These are phyloP conservation scores for Mormyrus proboscirostris DNA, from an alignment of 2,797 vertebrate species.

Conservation along the genomic window DNA sequence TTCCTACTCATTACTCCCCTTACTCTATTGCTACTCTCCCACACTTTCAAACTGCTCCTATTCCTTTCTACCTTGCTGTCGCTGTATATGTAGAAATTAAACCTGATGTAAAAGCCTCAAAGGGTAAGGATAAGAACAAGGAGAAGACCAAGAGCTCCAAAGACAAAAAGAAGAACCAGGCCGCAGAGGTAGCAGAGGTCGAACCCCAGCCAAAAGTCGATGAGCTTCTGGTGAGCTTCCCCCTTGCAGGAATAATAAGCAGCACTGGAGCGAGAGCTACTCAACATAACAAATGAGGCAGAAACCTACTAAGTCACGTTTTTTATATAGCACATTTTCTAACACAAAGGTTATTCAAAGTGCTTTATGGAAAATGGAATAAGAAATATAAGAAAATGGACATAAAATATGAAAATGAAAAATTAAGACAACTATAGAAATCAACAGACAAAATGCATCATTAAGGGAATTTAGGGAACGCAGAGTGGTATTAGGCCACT, in stretches of 20 bases:
- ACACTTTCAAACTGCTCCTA: slow-evolving; percentile 9
- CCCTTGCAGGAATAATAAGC: background rate
- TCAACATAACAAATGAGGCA: background rate
- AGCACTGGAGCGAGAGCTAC: background rate
- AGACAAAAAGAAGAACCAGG: slow-evolving; percentile 68
- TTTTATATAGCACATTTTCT: background rate
- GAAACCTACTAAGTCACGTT: background rate
- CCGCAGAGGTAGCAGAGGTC: slow-evolving; percentile 64
- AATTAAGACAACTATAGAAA: background rate
- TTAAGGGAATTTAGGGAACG: background rate
- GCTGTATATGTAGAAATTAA: slow-evolving; percentile 60
- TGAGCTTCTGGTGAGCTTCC: slow-evolving; percentile 73
- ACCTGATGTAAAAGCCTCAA: slow-evolving; percentile 77
- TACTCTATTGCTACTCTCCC: background rate
- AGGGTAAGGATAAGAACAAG: slow-evolving; percentile 66
- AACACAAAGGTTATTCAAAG: background rate
- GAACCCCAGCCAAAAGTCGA: slow-evolving; percentile 76
- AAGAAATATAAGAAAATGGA: background rate
- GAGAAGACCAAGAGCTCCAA: slow-evolving; percentile 71
- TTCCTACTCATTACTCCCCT: background rate
- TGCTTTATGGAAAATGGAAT: background rate
- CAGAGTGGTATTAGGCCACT: background rate
- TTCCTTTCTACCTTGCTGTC: slow-evolving; percentile 25
- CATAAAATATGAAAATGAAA: background rate
- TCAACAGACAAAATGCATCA: background rate